Evolutionary conservation across 1,140 invertebrate species (phyloP).

Genomic region (Drosophila subobscura): DNA sequence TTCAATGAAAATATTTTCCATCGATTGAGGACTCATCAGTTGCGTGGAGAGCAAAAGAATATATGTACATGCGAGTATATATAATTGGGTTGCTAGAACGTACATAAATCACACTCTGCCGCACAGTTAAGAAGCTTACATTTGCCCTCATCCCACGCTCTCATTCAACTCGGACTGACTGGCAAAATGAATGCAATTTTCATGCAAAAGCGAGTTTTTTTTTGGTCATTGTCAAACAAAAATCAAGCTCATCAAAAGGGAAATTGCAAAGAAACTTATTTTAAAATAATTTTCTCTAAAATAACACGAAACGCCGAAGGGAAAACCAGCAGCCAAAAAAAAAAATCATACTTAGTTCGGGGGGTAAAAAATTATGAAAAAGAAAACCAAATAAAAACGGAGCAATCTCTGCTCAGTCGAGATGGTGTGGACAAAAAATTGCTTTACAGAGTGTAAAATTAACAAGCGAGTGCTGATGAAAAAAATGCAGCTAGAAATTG

Average conservation of each 20-base stretch:
- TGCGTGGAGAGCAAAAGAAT: constrained; percentile 4
- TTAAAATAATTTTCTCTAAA: constrained; percentile 40
- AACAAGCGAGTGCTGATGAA: constrained; percentile 34
- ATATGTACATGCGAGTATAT: neutral
- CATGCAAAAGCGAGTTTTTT: constrained; percentile 3
- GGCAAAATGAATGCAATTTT: neutral
- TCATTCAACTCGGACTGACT: too few relatives aligned
- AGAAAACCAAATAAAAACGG: neutral
- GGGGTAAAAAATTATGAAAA: constrained; percentile 1
- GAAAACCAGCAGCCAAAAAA: neutral
- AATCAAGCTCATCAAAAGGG: constrained; percentile 9
- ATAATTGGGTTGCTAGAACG: neutral
- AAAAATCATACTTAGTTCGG: neutral
- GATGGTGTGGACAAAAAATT: constrained; percentile 16
- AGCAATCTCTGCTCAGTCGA: constrained; percentile 10
- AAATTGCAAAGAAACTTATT: constrained; percentile 25
- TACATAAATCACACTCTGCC: neutral
- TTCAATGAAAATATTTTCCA: constrained; percentile 2
- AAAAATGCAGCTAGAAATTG: constrained; percentile 61
- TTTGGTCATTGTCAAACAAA: neutral
- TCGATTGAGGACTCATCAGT: constrained; percentile 12
- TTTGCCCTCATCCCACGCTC: neutral
- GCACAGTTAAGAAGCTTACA: constrained; percentile 20
- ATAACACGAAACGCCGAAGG: constrained; percentile 11
- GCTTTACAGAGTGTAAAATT: constrained; percentile 50